phyloP scores from a whole-genome alignment of 2,797 vertebrate species.

The Echeneis naucrates region DNA sequence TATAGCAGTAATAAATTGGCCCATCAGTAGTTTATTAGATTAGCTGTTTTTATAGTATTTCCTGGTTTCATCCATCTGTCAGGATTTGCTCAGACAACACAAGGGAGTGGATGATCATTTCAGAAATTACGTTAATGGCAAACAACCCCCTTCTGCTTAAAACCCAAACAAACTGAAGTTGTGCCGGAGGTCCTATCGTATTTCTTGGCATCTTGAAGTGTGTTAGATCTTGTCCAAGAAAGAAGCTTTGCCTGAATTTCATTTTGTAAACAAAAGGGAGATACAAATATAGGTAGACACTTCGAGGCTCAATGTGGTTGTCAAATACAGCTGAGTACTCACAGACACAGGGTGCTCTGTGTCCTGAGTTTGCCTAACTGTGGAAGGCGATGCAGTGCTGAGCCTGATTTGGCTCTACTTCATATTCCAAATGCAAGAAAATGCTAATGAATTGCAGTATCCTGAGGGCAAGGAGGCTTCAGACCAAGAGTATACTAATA shows the following conservation, averaged over 20 bases:
- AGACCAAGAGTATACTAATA: slow-evolving; percentile 42
- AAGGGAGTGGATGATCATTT: not conserved
- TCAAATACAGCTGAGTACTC: not conserved
- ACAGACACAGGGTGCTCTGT: not conserved
- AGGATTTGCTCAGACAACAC: not conserved
- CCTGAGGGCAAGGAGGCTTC: slow-evolving; percentile 55
- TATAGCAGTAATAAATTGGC: not conserved
- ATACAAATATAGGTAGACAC: not conserved
- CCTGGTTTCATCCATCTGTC: not conserved
- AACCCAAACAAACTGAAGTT: too few relatives aligned
- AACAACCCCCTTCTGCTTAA: not conserved
- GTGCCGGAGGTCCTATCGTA: too few relatives aligned
- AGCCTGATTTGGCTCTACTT: slow-evolving; percentile 45
- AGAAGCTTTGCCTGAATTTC: not conserved
- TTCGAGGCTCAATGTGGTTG: not conserved
- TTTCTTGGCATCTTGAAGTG: not conserved
- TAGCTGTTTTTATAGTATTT: not conserved
- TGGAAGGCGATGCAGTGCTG: slow-evolving; percentile 23
- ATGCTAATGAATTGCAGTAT: slow-evolving; percentile 73
- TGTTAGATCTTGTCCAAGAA: not conserved
- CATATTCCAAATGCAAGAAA: slow-evolving; percentile 65
- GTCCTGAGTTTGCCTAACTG: not conserved
- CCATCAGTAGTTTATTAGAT: not conserved
- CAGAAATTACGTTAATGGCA: not conserved
- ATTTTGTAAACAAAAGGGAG: rapidly evolving